These are phyloP conservation scores for Pammene aurita DNA, from an alignment of 2,888 invertebrate species.

Conservation along the genomic window DNA sequence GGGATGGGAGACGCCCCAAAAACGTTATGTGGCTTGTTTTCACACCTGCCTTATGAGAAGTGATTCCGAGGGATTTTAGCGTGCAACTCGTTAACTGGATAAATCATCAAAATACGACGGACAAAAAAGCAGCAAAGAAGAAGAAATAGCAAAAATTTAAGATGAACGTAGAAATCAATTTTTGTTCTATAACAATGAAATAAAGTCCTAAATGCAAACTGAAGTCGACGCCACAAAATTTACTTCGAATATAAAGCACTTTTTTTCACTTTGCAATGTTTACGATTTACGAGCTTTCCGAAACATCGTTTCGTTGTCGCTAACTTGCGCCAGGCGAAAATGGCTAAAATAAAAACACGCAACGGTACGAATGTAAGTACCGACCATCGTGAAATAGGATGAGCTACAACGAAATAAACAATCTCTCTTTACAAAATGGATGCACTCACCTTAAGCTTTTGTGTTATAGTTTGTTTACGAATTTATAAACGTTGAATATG, in stretches of 20 bases:
- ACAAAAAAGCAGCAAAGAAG: too few relatives aligned
- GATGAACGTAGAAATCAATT: too few relatives aligned
- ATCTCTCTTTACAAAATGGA: conserved; percentile 29
- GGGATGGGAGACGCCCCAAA: neutral
- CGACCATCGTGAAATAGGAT: conserved; percentile 38
- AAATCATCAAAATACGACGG: too few relatives aligned
- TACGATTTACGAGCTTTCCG: conserved; percentile 18
- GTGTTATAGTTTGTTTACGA: conserved; percentile 2
- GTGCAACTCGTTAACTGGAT: too few relatives aligned
- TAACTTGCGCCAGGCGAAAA: conserved; percentile 33
- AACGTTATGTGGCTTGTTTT: neutral
- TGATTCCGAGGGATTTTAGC: neutral
- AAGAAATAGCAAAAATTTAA: too few relatives aligned
- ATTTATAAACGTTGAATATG: neutral
- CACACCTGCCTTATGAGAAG: neutral
- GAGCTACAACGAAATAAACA: conserved; percentile 35
- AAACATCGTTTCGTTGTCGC: conserved; percentile 6
- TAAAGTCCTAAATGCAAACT: neutral
- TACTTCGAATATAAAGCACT: conserved; percentile 13
- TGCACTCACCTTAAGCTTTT: conserved; percentile 4
- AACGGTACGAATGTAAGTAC: conserved; percentile 23
- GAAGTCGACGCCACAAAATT: neutral
- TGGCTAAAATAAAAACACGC: conserved; percentile 32
- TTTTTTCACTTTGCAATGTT: conserved; percentile 25
- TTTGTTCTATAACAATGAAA: neutral